Conservation (phyloP, 2,888 invertebrate species). For the Ennomos fuscantarius region DNA sequence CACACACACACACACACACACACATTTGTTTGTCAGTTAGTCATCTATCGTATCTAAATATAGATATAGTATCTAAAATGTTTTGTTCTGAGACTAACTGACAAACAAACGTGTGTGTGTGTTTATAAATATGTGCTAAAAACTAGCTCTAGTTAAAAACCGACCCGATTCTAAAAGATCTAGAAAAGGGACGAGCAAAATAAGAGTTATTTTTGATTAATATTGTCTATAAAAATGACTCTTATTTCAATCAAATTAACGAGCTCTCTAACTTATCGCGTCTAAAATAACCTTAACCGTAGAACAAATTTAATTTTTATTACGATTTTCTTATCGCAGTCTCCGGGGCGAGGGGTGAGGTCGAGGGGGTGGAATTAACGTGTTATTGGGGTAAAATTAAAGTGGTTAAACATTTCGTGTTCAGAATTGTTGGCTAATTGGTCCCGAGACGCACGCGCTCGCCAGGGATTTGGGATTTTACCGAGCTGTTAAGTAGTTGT, state of each 20-base stretch:
- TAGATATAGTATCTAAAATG: no score
- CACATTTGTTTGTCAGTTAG: no score
- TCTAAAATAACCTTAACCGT: slow-evolving; percentile 45
- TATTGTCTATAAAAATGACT: background rate
- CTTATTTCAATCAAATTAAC: slow-evolving; percentile 3
- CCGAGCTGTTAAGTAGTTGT: slow-evolving; percentile 23
- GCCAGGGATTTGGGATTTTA: slow-evolving; percentile 27
- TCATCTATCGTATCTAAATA: no score
- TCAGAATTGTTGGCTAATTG: slow-evolving; percentile 65
- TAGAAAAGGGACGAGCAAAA: no score
- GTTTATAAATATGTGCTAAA: no score
- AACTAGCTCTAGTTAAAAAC: no score
- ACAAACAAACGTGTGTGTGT: no score
- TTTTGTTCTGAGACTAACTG: no score
- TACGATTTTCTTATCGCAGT: slow-evolving; percentile 50
- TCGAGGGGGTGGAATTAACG: slow-evolving; percentile 55
- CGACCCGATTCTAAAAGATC: no score
- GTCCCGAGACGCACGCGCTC: slow-evolving; percentile 59
- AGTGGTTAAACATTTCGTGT: slow-evolving; percentile 67
- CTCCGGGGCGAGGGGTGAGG: slow-evolving; percentile 26
- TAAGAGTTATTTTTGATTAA: no score
- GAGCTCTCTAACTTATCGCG: slow-evolving; percentile 23
- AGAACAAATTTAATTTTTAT: slow-evolving; percentile 63
- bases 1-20: no score
- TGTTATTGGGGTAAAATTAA: slow-evolving; percentile 68